These are phyloP conservation scores for Hirudinaria manillensis DNA, from an alignment of 2,888 invertebrate genomes.

Conservation along the genomic window DNA sequence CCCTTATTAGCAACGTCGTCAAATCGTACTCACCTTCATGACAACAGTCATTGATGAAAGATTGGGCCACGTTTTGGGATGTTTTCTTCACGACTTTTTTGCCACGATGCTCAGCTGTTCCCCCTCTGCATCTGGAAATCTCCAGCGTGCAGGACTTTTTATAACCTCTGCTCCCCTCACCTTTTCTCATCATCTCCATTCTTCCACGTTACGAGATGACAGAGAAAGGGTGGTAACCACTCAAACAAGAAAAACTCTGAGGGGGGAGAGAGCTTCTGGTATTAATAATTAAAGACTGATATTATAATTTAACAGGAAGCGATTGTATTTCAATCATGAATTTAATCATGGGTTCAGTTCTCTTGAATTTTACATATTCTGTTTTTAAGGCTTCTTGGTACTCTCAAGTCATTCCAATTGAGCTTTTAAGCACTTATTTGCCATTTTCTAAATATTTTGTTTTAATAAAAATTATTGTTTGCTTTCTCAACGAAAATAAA, in stretches of 20 bases:
- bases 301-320: too few species aligned
- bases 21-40: conserved; percentile 7
- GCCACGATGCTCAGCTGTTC: conserved; percentile 4
- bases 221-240: too few species aligned
- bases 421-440: background rate
- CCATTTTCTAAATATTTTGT: background rate
- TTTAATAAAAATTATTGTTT: background rate
- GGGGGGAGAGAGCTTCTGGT: too few species aligned
- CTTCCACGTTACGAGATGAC: background rate
- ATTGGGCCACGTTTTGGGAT: conserved; percentile 6
- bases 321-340: too few species aligned
- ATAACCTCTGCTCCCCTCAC: background rate
- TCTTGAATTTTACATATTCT: too few species aligned
- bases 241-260: too few species aligned
- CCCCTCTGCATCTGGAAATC: background rate
- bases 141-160: background rate
- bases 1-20: background rate
- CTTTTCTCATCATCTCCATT: background rate
- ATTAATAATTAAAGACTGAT: too few species aligned
- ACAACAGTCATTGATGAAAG: conserved; percentile 12
- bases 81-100: background rate
- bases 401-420: background rate
- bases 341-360: too few species aligned
- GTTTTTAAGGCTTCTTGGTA: too few species aligned
- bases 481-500: too few species aligned